Percentiles rank a stretch among this genome's conserved stretches.
Evolutionary conservation across 2,888 invertebrate species (phyloP).

Genomic region (Stenoptilia bipunctidactyla): DNA sequence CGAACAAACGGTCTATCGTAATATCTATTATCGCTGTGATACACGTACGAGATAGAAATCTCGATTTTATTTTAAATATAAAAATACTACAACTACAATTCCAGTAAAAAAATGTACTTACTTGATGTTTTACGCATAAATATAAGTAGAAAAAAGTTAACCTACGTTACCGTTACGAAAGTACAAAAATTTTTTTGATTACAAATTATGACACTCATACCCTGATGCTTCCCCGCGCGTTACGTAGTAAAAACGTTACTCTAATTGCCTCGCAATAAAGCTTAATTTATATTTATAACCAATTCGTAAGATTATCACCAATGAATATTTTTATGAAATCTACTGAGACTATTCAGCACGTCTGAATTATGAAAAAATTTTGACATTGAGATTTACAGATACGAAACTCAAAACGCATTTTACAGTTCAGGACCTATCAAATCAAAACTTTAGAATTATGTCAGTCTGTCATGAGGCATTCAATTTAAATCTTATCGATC

Average conservation of each 20-base stretch:
- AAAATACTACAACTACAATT: conserved; percentile 64
- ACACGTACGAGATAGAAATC: conserved; percentile 54
- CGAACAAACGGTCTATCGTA: conserved; percentile 38
- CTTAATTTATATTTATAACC: conserved; percentile 60
- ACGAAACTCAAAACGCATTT: conserved; percentile 33
- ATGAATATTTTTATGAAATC: neutral
- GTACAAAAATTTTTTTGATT: conserved; percentile 58
- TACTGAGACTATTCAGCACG: neutral
- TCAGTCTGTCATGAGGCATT: conserved; percentile 14
- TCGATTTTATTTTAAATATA: conserved; percentile 42
- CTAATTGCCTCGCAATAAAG: conserved; percentile 62
- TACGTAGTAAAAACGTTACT: conserved; percentile 48
- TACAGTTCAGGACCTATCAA: conserved; percentile 23
- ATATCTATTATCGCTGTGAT: conserved; percentile 69
- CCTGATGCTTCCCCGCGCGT: conserved; percentile 68
- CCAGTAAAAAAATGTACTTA: conserved; percentile 65
- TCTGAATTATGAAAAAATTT: neutral
- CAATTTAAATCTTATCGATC: neutral
- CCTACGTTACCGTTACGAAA: conserved; percentile 61
- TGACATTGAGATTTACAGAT: neutral
- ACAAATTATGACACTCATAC: conserved; percentile 70
- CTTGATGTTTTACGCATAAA: conserved; percentile 54
- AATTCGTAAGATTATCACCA: conserved; percentile 66
- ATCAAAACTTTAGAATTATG: conserved; percentile 6
- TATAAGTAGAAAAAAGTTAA: conserved; percentile 60